A percentile compares a stretch with the other conserved stretches of the same genome.
These are phyloP conservation scores for Oreochromis mossambicus DNA, from an alignment of 2,797 vertebrate genomes.

Conservation along the genomic window DNA sequence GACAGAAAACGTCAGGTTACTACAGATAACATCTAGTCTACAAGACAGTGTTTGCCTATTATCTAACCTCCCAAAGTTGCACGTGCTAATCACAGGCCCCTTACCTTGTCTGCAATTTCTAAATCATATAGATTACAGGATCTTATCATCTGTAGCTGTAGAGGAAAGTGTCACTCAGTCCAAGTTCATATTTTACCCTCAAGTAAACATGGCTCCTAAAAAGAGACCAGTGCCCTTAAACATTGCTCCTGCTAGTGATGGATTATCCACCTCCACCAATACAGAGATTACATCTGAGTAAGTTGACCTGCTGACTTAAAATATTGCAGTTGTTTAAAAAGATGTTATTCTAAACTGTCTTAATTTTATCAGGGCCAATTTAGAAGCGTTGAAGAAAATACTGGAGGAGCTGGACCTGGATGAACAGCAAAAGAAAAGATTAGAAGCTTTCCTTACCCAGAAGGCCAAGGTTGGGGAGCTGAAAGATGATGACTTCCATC, in stretches of 20 bases:
- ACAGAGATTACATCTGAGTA: conserved; percentile 79
- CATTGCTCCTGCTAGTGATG: conserved; percentile 77
- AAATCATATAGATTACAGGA: no score
- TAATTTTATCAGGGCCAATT: conserved; percentile 68
- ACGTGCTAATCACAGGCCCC: neutral
- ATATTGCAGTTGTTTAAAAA: neutral
- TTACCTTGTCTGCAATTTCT: neutral
- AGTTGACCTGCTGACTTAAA: conserved; percentile 37
- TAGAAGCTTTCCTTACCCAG: conserved; percentile 86
- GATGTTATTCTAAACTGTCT: neutral
- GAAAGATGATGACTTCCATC: conserved; percentile 83
- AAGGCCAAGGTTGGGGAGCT: conserved; percentile 87
- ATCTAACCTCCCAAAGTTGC: neutral
- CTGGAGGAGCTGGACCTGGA: conserved; percentile 83
- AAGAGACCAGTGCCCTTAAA: conserved; percentile 81
- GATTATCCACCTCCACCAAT: conserved; percentile 65
- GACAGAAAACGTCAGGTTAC: neutral
- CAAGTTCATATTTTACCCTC: neutral
- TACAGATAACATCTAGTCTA: neutral
- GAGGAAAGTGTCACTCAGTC: neutral
- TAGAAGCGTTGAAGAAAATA: conserved; percentile 84
- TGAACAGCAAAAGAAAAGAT: conserved; percentile 82
- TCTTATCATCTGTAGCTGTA: neutral
- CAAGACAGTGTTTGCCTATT: neutral
- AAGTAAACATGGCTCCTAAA: conserved; percentile 77